Conservation (phyloP, 2,888 invertebrate species). For the Reticulitermes lucifugus region DNA sequence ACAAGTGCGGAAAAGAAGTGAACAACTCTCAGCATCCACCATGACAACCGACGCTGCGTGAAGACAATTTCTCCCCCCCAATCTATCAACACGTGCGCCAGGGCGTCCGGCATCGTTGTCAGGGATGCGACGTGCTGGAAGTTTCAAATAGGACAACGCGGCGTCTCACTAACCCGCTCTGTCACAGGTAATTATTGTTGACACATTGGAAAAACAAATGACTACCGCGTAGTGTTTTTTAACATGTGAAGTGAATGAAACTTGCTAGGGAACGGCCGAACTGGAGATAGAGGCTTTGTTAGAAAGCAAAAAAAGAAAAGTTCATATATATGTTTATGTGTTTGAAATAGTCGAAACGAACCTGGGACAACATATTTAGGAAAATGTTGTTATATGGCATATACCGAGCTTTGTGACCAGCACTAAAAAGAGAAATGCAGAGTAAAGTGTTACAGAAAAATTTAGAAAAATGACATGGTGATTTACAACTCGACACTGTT, state of each 20-base stretch:
- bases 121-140: constrained; percentile 15
- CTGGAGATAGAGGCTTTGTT: too few species aligned
- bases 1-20: constrained; percentile 39
- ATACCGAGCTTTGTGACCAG: too few species aligned
- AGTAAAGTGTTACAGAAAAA: too few species aligned
- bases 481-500: neutral
- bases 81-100: constrained; percentile 12
- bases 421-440: too few species aligned
- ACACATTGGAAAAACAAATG: neutral
- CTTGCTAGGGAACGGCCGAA: too few species aligned
- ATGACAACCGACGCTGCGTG: constrained; percentile 25
- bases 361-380: too few species aligned
- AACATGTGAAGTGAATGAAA: neutral
- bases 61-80: neutral
- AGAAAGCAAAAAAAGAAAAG: too few species aligned
- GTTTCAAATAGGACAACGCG: constrained; percentile 10
- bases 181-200: constrained; percentile 14
- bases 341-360: too few species aligned
- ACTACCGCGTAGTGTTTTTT: neutral
- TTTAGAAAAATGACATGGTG: neutral
- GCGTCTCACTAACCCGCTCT: neutral
- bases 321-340: too few species aligned
- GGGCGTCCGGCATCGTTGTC: constrained; percentile 6
- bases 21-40: constrained; percentile 23
- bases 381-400: too few species aligned